Evolutionary conservation across 2,113 vertebrate species (phyloP).

Genomic region (Todiramphus saurophagus): DNA sequence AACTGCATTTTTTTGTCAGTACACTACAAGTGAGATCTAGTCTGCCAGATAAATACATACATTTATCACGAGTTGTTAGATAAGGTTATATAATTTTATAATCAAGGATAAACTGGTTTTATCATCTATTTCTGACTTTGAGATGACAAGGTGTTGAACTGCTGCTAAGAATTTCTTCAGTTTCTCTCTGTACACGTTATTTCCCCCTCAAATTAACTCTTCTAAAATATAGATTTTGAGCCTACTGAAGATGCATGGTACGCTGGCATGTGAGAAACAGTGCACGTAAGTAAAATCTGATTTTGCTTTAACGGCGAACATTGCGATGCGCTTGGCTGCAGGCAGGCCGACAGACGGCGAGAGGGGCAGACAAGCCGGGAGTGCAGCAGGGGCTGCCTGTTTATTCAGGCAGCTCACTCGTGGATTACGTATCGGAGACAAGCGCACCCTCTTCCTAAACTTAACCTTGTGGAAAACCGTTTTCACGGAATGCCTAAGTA

Average conservation of each 20-base stretch:
- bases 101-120: not conserved
- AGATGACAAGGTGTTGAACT: not conserved
- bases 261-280: not conserved
- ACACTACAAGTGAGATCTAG: not conserved
- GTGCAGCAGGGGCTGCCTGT: rapidly evolving
- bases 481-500: rapidly evolving
- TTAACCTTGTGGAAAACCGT: not conserved
- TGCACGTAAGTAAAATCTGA: not conserved
- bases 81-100: not conserved
- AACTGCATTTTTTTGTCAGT: not conserved
- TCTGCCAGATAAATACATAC: not conserved
- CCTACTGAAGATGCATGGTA: rapidly evolving
- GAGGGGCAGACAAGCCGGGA: rapidly evolving
- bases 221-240: no score
- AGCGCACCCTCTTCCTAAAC: not conserved
- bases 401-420: not conserved
- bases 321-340: rapidly evolving
- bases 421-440: rapidly evolving
- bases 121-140: not conserved
- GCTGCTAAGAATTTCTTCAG: not conserved
- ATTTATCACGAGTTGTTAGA: not conserved
- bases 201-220: not conserved
- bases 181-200: not conserved
- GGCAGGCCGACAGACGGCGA: rapidly evolving
- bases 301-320: rapidly evolving